Conservation (phyloP, 2,797 vertebrate genomes). For the Petrocephalus schoutedeni region DNA sequence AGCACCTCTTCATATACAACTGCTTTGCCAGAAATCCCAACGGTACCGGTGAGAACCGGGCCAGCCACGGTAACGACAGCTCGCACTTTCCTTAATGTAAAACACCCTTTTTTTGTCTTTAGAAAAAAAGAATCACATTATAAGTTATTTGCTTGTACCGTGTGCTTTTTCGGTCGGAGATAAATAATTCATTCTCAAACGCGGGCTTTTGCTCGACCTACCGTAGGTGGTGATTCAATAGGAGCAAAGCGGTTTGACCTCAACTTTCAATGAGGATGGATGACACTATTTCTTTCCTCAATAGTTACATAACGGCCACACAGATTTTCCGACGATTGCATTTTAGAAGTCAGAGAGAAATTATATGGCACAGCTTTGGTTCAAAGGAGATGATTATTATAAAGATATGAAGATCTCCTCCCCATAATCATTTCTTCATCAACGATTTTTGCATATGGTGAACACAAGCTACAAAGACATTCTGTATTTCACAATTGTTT, state of each 20-base stretch:
- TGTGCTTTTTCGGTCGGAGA: neutral
- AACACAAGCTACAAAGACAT: neutral
- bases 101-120: neutral
- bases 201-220: neutral
- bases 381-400: neutral
- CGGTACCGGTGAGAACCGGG: neutral
- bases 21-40: neutral
- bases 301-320: constrained; percentile 1
- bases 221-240: constrained; percentile 3
- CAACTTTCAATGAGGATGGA: neutral
- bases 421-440: neutral
- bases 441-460: neutral
- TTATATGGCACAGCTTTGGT: neutral
- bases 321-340: neutral
- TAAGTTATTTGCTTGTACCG: neutral
- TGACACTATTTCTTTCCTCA: neutral
- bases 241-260: neutral
- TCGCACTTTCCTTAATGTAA: neutral
- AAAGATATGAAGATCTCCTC: neutral
- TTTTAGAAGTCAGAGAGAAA: neutral
- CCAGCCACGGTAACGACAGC: neutral
- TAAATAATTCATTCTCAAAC: neutral
- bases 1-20: neutral
- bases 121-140: neutral
- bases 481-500: neutral